Conservation (phyloP, 2,113 vertebrate species). For the Hydrolagus affinis region DNA sequence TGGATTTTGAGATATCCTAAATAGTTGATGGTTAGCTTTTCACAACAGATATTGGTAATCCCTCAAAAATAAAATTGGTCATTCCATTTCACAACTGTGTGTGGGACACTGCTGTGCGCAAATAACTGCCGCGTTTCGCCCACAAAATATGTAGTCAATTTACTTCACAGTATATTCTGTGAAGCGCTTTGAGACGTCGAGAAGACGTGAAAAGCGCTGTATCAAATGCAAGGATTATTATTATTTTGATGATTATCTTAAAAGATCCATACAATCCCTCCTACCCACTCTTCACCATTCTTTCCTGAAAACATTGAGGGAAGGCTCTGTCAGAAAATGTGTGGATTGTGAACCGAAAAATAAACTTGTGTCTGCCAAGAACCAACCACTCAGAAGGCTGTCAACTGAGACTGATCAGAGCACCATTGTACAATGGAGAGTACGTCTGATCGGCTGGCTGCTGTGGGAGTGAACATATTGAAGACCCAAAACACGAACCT, state of each 20-base stretch:
- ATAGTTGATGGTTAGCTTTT: background rate
- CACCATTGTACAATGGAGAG: background rate
- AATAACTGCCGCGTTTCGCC: no score
- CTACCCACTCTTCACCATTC: background rate
- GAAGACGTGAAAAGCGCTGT: no score
- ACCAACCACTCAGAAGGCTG: background rate
- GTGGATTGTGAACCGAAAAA: background rate
- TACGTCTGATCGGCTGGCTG: background rate
- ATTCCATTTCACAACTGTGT: no score
- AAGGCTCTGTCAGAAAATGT: slow-evolving; percentile 24
- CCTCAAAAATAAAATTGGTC: no score
- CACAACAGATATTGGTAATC: background rate
- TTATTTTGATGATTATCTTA: no score
- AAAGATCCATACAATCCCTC: background rate
- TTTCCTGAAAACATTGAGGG: slow-evolving; percentile 13
- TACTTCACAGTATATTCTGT: no score
- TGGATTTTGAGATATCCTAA: background rate
- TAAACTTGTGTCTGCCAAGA: background rate
- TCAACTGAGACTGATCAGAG: background rate
- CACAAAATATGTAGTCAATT: no score
- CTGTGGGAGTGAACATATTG: background rate
- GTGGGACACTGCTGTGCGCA: no score
- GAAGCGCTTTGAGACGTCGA: no score
- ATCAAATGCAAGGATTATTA: no score
- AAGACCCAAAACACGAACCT: background rate